phyloP scores from a whole-genome alignment of 2,888 invertebrate genomes.

The Corythucha ciliata region DNA sequence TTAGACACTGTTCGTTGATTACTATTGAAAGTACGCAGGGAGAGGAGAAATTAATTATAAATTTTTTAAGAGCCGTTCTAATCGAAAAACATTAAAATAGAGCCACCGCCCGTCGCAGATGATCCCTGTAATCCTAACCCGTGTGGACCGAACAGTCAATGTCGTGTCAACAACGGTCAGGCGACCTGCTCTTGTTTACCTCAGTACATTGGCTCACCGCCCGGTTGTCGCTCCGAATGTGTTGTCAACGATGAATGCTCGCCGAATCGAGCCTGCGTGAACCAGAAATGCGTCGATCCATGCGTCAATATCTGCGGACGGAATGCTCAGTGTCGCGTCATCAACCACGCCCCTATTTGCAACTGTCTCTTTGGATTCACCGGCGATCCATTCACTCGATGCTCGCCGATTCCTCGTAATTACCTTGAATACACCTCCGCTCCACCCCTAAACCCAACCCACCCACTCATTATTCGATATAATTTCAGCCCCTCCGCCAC shows the following conservation, averaged over 20 bases:
- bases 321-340: constrained; percentile 61
- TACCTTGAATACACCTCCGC: neutral
- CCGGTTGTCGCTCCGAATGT: constrained; percentile 66
- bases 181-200: constrained; percentile 62
- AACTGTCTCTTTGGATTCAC: constrained; percentile 57
- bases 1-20: constrained; percentile 21
- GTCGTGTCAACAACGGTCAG: constrained; percentile 44
- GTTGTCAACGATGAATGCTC: constrained; percentile 52
- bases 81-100: neutral
- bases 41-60: too few species aligned
- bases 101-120: neutral
- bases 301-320: constrained; percentile 65
- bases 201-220: constrained; percentile 68
- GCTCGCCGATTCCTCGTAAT: constrained; percentile 43
- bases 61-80: neutral
- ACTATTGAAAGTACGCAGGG: constrained; percentile 19
- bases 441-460: constrained; percentile 40
- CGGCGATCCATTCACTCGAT: constrained; percentile 60
- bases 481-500: constrained; percentile 38
- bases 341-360: constrained; percentile 68
- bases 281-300: constrained; percentile 46
- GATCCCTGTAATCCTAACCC: constrained; percentile 48
- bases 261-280: constrained; percentile 44
- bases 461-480: constrained; percentile 35
- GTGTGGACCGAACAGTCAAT: constrained; percentile 64